Percentiles rank a stretch among this genome's conserved stretches.
Evolutionary conservation across 2,797 vertebrate genomes (phyloP).

Genomic region (Sorex maritimensis): DNA sequence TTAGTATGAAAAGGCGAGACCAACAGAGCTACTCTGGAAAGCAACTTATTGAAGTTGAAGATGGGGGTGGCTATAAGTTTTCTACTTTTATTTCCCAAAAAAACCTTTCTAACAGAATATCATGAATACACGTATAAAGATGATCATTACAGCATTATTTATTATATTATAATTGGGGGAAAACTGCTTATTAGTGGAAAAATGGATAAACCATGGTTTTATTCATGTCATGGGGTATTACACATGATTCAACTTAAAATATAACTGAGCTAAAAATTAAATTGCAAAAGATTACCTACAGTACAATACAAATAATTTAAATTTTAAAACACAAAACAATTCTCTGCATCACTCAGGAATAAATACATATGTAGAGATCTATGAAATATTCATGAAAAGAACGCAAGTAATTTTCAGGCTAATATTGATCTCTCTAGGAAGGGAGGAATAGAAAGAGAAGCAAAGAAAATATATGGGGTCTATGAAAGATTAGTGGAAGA

Average conservation of each 20-base stretch:
- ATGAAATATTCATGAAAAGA: conserved; percentile 52
- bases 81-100: not conserved
- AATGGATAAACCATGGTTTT: not conserved
- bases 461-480: not conserved
- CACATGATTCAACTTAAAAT: conserved; percentile 14
- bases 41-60: not conserved
- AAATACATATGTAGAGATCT: not conserved
- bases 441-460: not conserved
- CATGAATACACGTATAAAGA: not conserved
- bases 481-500: not conserved
- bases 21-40: not conserved
- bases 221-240: not conserved
- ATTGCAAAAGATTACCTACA: not conserved
- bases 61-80: not conserved
- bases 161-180: not conserved
- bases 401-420: not conserved
- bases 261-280: conserved; percentile 42
- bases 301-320: conserved; percentile 27
- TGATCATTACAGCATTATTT: not conserved
- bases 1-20: not conserved
- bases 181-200: not conserved
- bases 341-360: conserved; percentile 6
- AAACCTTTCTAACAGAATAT: not conserved
- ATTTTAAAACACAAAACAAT: conserved; percentile 45
- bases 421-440: not conserved